phyloP scores from a whole-genome alignment of 2,113 vertebrate genomes.

The Willisornis vidua region DNA sequence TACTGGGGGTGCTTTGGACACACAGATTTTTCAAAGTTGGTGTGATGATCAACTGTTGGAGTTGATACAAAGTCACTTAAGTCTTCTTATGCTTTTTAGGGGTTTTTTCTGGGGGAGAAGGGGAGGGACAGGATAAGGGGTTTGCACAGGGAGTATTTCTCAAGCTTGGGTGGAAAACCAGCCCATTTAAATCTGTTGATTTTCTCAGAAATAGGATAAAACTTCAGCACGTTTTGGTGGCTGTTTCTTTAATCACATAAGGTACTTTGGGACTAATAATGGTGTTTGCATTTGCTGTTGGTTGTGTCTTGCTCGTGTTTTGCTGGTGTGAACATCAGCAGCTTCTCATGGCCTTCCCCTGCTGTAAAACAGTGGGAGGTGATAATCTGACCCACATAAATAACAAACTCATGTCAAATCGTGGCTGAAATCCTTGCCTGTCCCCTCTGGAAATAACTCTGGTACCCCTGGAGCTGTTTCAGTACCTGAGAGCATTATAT shows the following conservation, averaged over 20 bases:
- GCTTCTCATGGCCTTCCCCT: background rate
- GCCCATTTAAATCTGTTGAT: background rate
- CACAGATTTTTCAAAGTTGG: background rate
- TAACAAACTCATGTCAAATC: background rate
- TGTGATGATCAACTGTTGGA: background rate
- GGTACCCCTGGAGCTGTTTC: background rate
- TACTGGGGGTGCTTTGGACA: background rate
- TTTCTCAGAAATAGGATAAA: background rate
- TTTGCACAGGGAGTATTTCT: background rate
- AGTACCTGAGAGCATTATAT: background rate
- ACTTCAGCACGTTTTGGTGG: background rate
- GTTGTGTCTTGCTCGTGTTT: background rate
- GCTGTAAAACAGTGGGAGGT: background rate
- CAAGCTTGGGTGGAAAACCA: background rate
- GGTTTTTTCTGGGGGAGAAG: background rate
- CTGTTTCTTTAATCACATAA: background rate
- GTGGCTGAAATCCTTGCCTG: background rate
- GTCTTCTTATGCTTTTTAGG: background rate
- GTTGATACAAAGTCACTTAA: background rate
- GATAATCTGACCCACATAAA: background rate
- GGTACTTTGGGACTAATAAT: background rate
- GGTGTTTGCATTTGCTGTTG: background rate
- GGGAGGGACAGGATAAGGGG: background rate
- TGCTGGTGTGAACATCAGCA: background rate
- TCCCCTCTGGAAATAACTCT: background rate